Conservation (phyloP, 2,797 vertebrate species). For the Myotis myotis region DNA sequence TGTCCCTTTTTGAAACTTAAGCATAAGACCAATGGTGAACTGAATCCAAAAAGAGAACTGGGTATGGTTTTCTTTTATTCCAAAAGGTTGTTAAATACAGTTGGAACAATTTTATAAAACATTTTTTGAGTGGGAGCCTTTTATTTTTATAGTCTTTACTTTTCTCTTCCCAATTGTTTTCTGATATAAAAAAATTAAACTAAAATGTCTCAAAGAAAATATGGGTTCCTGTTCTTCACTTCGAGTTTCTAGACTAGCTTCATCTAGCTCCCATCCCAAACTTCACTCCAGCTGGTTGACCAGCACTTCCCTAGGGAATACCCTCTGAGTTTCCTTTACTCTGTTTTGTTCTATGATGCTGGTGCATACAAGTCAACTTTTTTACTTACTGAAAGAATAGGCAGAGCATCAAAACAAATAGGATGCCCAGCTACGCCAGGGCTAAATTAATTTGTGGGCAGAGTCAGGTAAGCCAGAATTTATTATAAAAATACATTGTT, state of each 20-base stretch:
- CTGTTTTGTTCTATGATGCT: not conserved
- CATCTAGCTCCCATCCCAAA: not conserved
- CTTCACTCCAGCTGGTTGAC: not conserved
- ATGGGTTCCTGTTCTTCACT: not conserved
- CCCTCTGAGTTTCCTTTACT: not conserved
- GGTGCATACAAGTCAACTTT: not conserved
- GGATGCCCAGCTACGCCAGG: not conserved
- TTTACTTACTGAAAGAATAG: not conserved
- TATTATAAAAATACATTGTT: not conserved
- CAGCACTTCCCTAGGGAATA: not conserved
- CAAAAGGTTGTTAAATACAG: not conserved
- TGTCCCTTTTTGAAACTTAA: slow-evolving; percentile 17
- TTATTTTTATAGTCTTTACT: not conserved
- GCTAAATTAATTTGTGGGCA: not conserved
- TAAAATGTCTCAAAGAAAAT: slow-evolving; percentile 25
- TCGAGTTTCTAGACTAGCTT: not conserved
- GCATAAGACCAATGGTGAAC: not conserved
- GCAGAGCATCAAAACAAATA: not conserved
- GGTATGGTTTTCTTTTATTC: not conserved
- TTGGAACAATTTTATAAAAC: not conserved
- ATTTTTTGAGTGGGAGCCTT: not conserved
- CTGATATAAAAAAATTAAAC: slow-evolving; percentile 35
- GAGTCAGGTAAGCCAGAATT: not conserved
- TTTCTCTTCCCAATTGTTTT: not conserved
- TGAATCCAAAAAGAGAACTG: not conserved